Base-by-base conservation (phyloP, 2,888 invertebrate genomes). In the Papilio elwesi region DNA sequence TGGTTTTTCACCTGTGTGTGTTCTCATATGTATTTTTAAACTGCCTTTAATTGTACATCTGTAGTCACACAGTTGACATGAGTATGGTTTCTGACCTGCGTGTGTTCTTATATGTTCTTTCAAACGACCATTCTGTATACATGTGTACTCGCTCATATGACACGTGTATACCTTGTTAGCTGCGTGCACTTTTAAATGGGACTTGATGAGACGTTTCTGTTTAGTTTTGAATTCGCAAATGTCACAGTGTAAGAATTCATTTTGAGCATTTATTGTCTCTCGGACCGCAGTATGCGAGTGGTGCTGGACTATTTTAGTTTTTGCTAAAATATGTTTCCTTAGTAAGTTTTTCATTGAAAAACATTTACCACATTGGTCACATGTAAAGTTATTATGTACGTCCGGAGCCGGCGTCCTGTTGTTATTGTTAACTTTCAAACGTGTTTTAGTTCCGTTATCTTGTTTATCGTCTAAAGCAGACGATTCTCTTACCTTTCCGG, bases 81-180 rank as follows among this genome's bases (percentile, higher is more conserved):
- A 16, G 51, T 64, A 75, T 9, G 75, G 75, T 55, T 68, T 52
- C 13, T 70, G 68, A 10, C 68, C 74, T 6, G 75, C 74, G 49
- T 79, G 79, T 47, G 38, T 74, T 65, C n/a, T 75, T 15, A 74
- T 2, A 73, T 81, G 80, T n/a, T 0, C 55, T 13, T 64, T 74
- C 63, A 79, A 71, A 65, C 15, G 0, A 16, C 36, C 1, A 12
- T n/a, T 65, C 12, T 15, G 3, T 10, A 11, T 68, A 67, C 71
- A 71, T 7, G 26, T 70, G 6, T 75, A 69, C 0, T 69, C 51
- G 52, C 76, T 77, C 0, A 68, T 6, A 13, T 65, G 15, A 55
- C 78, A 78, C 11, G 64, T 38, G 38, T 57, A 76, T 10, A 70
- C 70, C 64, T 65, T 76, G 1, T 77, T 71, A 26, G 10, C 63